Conservation (phyloP, 2,797 vertebrate species). For the Chrosomus eos region DNA sequence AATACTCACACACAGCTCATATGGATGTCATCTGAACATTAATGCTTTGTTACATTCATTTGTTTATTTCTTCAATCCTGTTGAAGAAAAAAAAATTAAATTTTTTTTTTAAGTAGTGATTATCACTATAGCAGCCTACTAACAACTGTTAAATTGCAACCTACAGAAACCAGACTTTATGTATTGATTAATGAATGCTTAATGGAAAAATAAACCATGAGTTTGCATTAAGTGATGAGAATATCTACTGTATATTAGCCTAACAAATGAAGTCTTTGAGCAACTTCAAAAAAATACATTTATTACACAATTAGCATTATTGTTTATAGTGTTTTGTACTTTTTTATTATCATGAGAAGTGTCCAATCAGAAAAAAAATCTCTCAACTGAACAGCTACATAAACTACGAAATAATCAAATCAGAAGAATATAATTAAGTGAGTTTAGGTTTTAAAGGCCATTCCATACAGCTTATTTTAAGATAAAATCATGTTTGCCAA, state of each 20-base stretch:
- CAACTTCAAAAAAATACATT: neutral
- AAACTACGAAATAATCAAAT: neutral
- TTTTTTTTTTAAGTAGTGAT: neutral
- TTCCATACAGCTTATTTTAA: neutral
- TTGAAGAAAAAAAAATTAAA: neutral
- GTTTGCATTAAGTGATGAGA: neutral
- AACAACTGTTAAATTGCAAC: neutral
- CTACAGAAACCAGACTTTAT: neutral
- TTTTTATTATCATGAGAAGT: neutral
- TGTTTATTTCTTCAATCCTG: no score
- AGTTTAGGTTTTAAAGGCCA: neutral
- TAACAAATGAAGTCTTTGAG: neutral
- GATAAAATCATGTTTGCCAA: neutral
- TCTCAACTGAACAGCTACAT: neutral
- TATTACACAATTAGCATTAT: neutral
- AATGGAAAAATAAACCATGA: neutral
- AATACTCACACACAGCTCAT: neutral
- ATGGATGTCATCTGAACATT: neutral
- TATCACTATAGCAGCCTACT: neutral
- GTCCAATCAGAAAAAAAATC: neutral
- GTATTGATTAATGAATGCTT: neutral
- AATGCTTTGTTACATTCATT: neutral
- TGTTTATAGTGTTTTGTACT: neutral
- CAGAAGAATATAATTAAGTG: neutral
- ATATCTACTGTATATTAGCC: neutral